These are phyloP conservation scores for Andrena flavipes DNA, from an alignment of 2,888 invertebrate species.

Conservation along the genomic window DNA sequence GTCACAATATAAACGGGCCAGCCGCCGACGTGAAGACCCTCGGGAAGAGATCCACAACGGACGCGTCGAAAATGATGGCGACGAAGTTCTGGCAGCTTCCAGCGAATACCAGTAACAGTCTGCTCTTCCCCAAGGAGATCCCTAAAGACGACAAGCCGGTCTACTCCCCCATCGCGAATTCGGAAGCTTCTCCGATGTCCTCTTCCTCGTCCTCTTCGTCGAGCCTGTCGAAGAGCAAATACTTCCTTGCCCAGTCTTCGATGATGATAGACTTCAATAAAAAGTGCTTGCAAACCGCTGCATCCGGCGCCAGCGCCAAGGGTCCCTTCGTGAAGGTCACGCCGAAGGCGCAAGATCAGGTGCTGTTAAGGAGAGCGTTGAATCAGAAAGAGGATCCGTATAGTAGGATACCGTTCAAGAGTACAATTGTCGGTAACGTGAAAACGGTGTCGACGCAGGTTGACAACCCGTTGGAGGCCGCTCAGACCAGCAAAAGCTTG, in stretches of 20 bases:
- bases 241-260: conserved; percentile 30
- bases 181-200: conserved; percentile 9
- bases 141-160: background rate
- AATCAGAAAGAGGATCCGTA: conserved; percentile 19
- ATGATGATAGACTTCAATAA: conserved; percentile 26
- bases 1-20: conserved; percentile 9
- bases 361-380: conserved; percentile 12
- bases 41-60: conserved; percentile 21
- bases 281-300: conserved; percentile 23
- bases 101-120: conserved; percentile 2
- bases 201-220: conserved; percentile 36
- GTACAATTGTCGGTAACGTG: conserved; percentile 10
- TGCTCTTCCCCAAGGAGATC: conserved; percentile 41
- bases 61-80: conserved; percentile 44
- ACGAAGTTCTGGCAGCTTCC: conserved; percentile 49
- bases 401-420: conserved; percentile 31
- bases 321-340: background rate
- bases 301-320: background rate
- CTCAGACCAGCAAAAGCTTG: conserved; percentile 1
- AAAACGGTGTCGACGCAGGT: conserved; percentile 42
- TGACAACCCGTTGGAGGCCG: conserved; percentile 19
- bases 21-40: conserved; percentile 19
- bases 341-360: conserved; percentile 39
- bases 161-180: background rate
- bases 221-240: conserved; percentile 24